Evolutionary conservation across 2,113 vertebrate species (phyloP), one percentile per base, ranked within the genome.

Genomic region (Tenebrosternarchus preto): DNA sequence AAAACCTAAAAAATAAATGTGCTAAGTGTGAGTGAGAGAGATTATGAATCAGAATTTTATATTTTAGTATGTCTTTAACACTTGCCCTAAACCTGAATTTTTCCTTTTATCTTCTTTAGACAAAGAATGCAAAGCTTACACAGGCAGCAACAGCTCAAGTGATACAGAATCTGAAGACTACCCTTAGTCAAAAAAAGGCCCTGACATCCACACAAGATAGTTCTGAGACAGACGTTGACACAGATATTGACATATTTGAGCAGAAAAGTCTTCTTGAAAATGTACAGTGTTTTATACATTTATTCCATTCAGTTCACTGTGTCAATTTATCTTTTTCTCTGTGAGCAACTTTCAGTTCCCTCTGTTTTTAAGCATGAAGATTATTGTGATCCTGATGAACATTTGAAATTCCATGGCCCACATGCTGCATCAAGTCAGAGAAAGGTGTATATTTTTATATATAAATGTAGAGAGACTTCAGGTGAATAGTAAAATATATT

Each of bases 291-390:
- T n/a, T n/a, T n/a, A n/a, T 56, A 20, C 17, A 4, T 20, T 61
- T 61, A 25, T 61, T 61, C 22, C 9, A 39, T 39, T 39, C 3
- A 39, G 36, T 39, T 39, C 3, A 39, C 36, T 39, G 36, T 39
- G 36, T 4, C 36, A 39, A 12, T 61, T 61, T 25, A 61, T 61
- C 20, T 61, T 5, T 24, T 25, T 61, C 24, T 61, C 2, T 11
- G 20, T 6, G 1, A 5, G 59, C 4, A 61, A 25, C 59, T 25
- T 5, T 61, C 6, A 25, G 8, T 11, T 5, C 22, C 22, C 6
- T 61, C 25, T 63, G 60, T 29, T 63, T 63, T 63, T 29, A 63
- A 63, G 60, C n/a, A 29, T 63, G 60, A 63, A 25, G 60, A 63
- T 24, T 25, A 63, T 24, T 25, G 60, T 63, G 60, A 63, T 29